These are phyloP conservation scores for Drosophila multiciliata DNA, from an alignment of 2,888 invertebrate genomes.

Conservation along the genomic window DNA sequence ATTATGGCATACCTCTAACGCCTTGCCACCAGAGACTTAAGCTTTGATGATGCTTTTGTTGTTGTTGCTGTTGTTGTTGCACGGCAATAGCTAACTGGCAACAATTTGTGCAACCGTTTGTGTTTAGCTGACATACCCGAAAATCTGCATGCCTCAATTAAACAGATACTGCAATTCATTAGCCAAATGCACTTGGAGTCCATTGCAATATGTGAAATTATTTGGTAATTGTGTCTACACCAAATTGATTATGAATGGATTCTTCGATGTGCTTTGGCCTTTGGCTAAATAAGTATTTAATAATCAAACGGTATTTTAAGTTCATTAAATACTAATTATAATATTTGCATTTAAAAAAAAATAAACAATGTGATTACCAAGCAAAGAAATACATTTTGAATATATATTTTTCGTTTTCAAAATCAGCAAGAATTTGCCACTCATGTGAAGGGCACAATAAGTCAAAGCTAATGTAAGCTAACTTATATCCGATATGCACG, in stretches of 20 bases:
- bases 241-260: not conserved
- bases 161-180: slow-evolving; percentile 45
- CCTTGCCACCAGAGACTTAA: slow-evolving; percentile 49
- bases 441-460: not conserved
- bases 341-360: not conserved
- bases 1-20: slow-evolving; percentile 55
- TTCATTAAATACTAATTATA: not conserved
- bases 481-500: slow-evolving; percentile 11
- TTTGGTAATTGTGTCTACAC: slow-evolving; percentile 7
- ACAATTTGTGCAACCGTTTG: not conserved
- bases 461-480: slow-evolving; percentile 14
- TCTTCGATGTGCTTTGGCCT: not conserved
- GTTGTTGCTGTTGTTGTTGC: not conserved
- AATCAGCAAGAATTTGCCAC: not conserved
- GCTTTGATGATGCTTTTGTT: not conserved
- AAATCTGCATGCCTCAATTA: slow-evolving; percentile 2
- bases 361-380: not conserved
- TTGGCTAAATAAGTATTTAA: not conserved
- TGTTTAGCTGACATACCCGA: not conserved
- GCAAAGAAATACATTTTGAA: not conserved
- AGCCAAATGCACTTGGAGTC: slow-evolving; percentile 44
- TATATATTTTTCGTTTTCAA: not conserved
- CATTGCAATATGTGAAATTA: slow-evolving; percentile 15
- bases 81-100: not conserved
- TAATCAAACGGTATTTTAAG: not conserved